Evolutionary conservation across 53 echinoderm and acorn worm genomes (phyloP).

Genomic region (Hippasteria phrygiana): DNA sequence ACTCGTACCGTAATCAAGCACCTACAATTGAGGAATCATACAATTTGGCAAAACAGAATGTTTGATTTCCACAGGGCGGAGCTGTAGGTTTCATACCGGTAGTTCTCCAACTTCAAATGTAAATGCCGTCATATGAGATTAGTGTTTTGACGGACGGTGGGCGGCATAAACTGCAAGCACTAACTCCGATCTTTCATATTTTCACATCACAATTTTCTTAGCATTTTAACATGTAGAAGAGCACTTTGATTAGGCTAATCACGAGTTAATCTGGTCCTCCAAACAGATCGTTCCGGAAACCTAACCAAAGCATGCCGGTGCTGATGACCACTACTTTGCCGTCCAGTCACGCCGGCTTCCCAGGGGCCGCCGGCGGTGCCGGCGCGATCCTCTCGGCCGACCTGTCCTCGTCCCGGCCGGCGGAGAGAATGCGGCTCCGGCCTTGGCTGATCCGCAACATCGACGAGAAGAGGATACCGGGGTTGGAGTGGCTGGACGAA

Average conservation of each 20-base stretch:
- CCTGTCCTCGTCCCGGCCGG: slow-evolving; percentile 59
- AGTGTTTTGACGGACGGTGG: too few relatives aligned
- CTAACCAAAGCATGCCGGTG: slow-evolving; percentile 64
- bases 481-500: slow-evolving; percentile 88
- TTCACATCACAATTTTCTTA: neutral
- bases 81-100: too few relatives aligned
- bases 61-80: too few relatives aligned
- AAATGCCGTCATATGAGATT: too few relatives aligned
- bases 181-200: too few relatives aligned
- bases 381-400: neutral
- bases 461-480: slow-evolving; percentile 73
- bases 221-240: neutral
- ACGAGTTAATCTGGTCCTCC: neutral
- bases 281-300: slow-evolving; percentile 33
- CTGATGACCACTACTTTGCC: slow-evolving; percentile 62
- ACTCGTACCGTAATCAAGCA: too few relatives aligned
- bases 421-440: slow-evolving; percentile 90
- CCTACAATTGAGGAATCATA: too few relatives aligned
- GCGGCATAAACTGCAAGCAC: too few relatives aligned
- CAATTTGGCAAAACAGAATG: too few relatives aligned
- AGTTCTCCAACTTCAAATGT: too few relatives aligned
- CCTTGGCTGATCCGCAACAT: slow-evolving; percentile 93
- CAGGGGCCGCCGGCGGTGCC: slow-evolving; percentile 33
- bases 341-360: slow-evolving; percentile 32
- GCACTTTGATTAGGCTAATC: too few relatives aligned